Evolutionary conservation across 2,797 vertebrate genomes (phyloP), one percentile per base, ranked within the genome.

Genomic region (Avahi laniger): DNA sequence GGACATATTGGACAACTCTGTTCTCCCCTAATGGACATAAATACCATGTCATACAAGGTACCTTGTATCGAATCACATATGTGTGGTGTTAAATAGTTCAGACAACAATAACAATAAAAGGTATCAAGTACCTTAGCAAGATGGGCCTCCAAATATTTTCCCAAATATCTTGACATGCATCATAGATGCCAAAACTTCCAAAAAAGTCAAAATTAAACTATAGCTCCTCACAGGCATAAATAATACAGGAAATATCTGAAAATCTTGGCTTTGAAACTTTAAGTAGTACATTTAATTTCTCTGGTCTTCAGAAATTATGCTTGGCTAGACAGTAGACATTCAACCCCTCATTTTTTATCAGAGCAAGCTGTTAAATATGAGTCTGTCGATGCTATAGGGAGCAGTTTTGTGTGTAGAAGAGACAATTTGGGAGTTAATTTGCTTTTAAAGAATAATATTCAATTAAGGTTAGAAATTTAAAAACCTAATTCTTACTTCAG

Each of bases 381-480:
- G 50, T 93, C 81, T 73, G 18, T 57, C 73, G n/a, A 80, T 79
- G n/a, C 12, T 10, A 0, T 57, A 81, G 35, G n/a, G 81, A 5
- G 35, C 12, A 54, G 33, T 54, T 80, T 89, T 83, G 30, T 79
- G 9, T 50, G 24, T 78, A 67, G 22, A 86, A 81, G 22, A 91
- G 26, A 76, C 7, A 9, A 85, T 52, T 85, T 22, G 24, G 50
- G 87, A 73, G 28, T 72, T 81, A 70, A 82, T 11, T 80, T 91
- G 4, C 38, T 93, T 93, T 89, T 89, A 82, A 92, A 80, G 18
- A 84, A 30, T 41, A 81, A 38, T 86, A 79, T 38, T 81, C 33
- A 84, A 79, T 93, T 89, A 43, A 96, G 43, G 35, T 92, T 80
- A 69, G 43, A 86, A 2, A 88, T 54, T 61, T 78, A 57, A 91